Evolutionary conservation across 2,113 vertebrate genomes (phyloP), one percentile per base, ranked within the genome.

Genomic region (Macquaria australasica): DNA sequence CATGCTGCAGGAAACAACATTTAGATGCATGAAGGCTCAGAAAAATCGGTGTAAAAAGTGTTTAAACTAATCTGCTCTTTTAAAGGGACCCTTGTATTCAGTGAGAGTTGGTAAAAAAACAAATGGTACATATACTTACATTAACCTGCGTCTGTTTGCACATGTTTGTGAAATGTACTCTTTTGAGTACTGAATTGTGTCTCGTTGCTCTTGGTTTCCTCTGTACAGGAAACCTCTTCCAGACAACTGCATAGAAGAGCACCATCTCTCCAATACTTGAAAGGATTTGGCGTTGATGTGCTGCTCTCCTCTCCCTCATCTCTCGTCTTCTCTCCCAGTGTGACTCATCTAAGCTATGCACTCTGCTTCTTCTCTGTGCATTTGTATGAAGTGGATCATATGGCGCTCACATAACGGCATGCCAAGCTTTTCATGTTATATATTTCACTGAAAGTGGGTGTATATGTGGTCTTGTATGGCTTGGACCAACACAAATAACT

Each of bases 321-420:
- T 78, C 43, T 45, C 28, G 2, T 82, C 66, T 70, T 55, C 73
- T 55, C 73, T 67, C 59, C 34, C 70, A 6, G 15, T 67, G 78
- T 92, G 88, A 91, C 89, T 91, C 86, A 84, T 81, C 66, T 53
- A 18, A 73, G 66, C 70, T 28, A 2, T 43, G 56, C 66, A 31
- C 76, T 55, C 34, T 73, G 28, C 28, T 64, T 87, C 69, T 77
- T 45, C 8, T 71, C 48, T 55, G 37, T 78, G 48, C 37, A 73
- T 87, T 56, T 50, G 8, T 72, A 51, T 77, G 43, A 80, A 78
- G 63, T 56, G 20, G 73, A 81, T 86, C 82, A 64, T 79, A 66
- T 79, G 56, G 73, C 5, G 14, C 73, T 83, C 73, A 7, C 7
- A 12, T 59, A 75, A 56, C n/a, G 10, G 62, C 48, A 67, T 0